A percentile compares a stretch with the other conserved stretches of the same genome.
Evolutionary conservation across 2,888 invertebrate genomes (phyloP).

Genomic region (Zaprionus obscuricornis): DNA sequence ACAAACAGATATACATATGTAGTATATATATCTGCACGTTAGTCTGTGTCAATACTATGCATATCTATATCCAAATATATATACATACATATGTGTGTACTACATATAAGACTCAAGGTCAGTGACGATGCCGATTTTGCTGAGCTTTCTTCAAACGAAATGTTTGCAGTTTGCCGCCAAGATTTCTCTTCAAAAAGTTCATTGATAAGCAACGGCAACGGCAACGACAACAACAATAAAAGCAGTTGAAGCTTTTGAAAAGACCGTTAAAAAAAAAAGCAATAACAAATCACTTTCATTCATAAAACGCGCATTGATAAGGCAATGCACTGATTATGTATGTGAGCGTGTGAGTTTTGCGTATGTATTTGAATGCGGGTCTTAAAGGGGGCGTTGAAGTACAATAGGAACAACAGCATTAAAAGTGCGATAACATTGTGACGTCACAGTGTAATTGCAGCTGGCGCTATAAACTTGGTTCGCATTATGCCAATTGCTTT

Average conservation of each 20-base stretch:
- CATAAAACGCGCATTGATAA: conserved; percentile 68
- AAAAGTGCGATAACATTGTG: conserved; percentile 47
- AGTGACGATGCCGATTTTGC: conserved; percentile 24
- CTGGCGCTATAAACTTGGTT: conserved; percentile 63
- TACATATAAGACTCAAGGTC: conserved; percentile 58
- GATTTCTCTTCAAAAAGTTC: conserved; percentile 40
- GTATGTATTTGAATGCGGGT: conserved; percentile 29
- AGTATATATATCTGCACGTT: conserved; percentile 20
- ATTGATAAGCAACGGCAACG: conserved; percentile 57
- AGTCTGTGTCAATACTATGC: background rate
- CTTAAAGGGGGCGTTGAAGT: conserved; percentile 39
- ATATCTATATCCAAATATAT: background rate
- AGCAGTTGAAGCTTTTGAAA: conserved; percentile 56
- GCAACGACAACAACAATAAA: conserved; percentile 23
- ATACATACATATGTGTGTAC: background rate
- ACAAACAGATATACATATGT: conserved; percentile 43
- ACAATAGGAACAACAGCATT: conserved; percentile 4
- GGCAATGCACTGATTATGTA: conserved; percentile 35
- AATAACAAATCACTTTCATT: conserved; percentile 57
- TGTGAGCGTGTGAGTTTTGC: conserved; percentile 11
- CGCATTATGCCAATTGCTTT: conserved; percentile 19
- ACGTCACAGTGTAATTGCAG: conserved; percentile 71
- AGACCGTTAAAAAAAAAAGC: conserved; percentile 34
- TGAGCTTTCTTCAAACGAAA: conserved; percentile 62
- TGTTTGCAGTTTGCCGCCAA: conserved; percentile 51